A percentile compares a stretch with the other conserved stretches of the same genome.
Evolutionary conservation across 2,888 invertebrate species (phyloP).

Genomic region (Callimorpha dominula): DNA sequence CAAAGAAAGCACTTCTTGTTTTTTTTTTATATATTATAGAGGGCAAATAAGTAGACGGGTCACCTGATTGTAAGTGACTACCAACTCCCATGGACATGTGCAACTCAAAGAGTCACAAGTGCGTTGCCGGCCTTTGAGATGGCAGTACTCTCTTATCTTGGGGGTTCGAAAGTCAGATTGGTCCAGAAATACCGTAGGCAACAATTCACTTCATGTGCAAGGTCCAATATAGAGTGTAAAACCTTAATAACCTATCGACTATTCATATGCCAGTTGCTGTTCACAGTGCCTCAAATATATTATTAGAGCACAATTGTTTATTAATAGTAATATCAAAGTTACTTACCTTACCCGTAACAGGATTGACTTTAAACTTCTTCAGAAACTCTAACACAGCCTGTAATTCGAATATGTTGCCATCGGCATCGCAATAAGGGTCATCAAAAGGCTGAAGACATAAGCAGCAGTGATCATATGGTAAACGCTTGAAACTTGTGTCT

Average conservation of each 20-base stretch:
- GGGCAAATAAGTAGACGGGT: too few relatives aligned
- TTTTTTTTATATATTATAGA: too few relatives aligned
- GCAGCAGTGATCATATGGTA: slow-evolving; percentile 97
- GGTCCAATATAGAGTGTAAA: not conserved
- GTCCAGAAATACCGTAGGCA: too few relatives aligned
- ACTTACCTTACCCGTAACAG: slow-evolving; percentile 94
- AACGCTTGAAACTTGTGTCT: slow-evolving; percentile 94
- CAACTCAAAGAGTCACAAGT: too few relatives aligned
- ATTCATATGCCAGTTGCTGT: not conserved
- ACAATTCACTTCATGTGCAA: not conserved
- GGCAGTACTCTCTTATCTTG: too few relatives aligned
- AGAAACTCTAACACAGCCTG: slow-evolving; percentile 94
- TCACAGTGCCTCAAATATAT: not conserved
- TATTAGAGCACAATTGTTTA: not conserved
- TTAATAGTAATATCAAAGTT: not conserved
- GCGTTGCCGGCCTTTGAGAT: too few relatives aligned
- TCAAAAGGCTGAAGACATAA: slow-evolving; percentile 97
- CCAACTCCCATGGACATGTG: too few relatives aligned
- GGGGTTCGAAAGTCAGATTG: too few relatives aligned
- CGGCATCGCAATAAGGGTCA: slow-evolving; percentile 95
- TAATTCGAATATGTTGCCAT: slow-evolving; percentile 97
- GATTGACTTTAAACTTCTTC: slow-evolving; percentile 97
- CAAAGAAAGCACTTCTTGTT: too few relatives aligned
- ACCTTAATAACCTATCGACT: not conserved
- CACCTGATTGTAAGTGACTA: too few relatives aligned